Conservation (phyloP, 2,797 vertebrate genomes). For the Limnodromus scolopaceus region DNA sequence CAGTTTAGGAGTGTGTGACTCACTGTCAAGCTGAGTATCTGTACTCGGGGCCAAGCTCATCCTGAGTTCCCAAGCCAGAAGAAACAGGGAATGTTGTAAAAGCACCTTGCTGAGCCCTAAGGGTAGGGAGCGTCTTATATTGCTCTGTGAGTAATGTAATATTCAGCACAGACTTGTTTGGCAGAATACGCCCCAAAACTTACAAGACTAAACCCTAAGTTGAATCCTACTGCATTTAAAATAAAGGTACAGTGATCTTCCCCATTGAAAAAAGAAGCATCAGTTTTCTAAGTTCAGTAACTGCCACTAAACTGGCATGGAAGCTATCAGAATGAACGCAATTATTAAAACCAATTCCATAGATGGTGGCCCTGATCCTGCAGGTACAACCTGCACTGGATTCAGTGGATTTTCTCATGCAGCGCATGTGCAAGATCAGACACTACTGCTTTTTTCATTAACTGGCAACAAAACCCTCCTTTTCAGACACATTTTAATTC, state of each 20-base stretch:
- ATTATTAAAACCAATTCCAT: not conserved
- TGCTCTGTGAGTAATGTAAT: slow-evolving; percentile 53
- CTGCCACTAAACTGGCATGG: not conserved
- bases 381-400: not conserved
- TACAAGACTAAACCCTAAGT: slow-evolving; percentile 19
- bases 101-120: slow-evolving; percentile 62
- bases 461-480: not conserved
- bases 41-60: slow-evolving; percentile 33
- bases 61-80: slow-evolving; percentile 66
- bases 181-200: slow-evolving; percentile 50
- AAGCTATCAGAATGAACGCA: not conserved
- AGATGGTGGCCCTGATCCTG: not conserved
- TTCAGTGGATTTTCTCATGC: not conserved
- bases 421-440: not conserved
- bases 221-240: not conserved
- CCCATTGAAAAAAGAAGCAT: not conserved
- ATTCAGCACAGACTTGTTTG: slow-evolving; percentile 57
- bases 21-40: slow-evolving; percentile 40
- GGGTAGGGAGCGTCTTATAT: slow-evolving; percentile 58
- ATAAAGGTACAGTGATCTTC: not conserved
- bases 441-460: not conserved
- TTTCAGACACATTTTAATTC: not conserved
- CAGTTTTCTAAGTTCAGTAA: not conserved
- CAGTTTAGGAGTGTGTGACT: slow-evolving; percentile 11
- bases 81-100: slow-evolving; percentile 63